These are phyloP conservation scores for Meriones unguiculatus DNA, from an alignment of 2,113 vertebrate genomes.

Conservation along the genomic window DNA sequence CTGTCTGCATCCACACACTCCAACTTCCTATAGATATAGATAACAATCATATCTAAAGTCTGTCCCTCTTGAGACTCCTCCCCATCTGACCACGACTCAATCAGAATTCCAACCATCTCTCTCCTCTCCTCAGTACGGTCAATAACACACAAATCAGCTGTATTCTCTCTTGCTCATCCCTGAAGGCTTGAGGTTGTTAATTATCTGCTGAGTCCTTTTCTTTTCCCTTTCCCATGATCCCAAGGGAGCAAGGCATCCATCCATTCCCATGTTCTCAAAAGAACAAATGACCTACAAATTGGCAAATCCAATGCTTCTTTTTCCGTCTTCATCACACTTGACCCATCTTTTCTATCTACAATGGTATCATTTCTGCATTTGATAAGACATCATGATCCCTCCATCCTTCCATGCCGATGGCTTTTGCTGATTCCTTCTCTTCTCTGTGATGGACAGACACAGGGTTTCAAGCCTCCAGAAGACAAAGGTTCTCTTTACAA, in stretches of 20 bases:
- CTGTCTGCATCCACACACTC: background rate
- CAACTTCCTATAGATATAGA: background rate
- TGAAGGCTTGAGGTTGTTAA: background rate
- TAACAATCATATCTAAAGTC: background rate
- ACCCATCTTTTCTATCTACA: background rate
- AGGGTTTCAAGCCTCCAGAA: background rate
- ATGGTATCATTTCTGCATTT: background rate
- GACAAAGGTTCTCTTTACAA: background rate
- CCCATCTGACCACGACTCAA: too few relatives aligned
- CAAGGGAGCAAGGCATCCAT: background rate
- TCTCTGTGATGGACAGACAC: background rate
- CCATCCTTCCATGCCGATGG: too few relatives aligned
- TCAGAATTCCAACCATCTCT: background rate
- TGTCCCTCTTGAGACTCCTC: background rate
- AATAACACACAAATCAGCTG: background rate
- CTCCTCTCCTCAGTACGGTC: background rate
- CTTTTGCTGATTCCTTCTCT: background rate
- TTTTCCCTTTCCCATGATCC: background rate
- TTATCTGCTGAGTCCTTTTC: background rate
- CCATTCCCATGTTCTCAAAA: background rate
- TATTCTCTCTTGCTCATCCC: background rate
- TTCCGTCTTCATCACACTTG: background rate
- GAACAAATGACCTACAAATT: background rate
- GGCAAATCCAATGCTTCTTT: background rate
- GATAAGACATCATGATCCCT: background rate